Base-by-base conservation (phyloP, 2,797 vertebrate species). In the Poeciliopsis presidionis region DNA sequence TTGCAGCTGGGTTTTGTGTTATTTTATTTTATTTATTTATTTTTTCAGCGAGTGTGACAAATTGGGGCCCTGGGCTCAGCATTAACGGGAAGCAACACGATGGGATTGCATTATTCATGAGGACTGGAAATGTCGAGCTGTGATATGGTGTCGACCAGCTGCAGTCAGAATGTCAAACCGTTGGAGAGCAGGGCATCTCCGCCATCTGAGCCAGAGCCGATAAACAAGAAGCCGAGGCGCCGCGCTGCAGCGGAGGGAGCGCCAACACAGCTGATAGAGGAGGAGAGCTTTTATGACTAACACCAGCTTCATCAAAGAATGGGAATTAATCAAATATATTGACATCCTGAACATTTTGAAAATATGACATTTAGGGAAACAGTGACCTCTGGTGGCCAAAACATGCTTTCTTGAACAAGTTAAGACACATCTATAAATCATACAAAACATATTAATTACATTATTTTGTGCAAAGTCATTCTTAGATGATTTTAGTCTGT, bases 21-120 rank as follows among this genome's bases (percentile, higher is more conserved):
- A 28, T 45, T 65, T 75, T 70, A 28, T 75, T 51, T 33, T 41
- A 82, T 84, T 84, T 41, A 46, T 74, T 85, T 55, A 55, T 57
- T 59, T 28, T 88, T 83, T 51, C 7, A 75, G 81, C 53, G 82
- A 87, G 74, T 76, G 75, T 81, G 87, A 90, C 83, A 91, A 89
- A 93, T 90, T 81, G 81, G 78, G 83, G 83, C 88, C 85, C 76
- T 85, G 7, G 72, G 89, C 87, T 90, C 59, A 25, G 59, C 67
- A 85, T 86, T 83, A 70, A 75, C 46, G 65, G 67, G 51, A 83
- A 77, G 72, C 74, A 25, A 77, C 53, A 79, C 30, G 77, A 45
- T 71, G 0, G 0, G 0, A 30, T n/a, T 90, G 80, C 73, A 88
- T 91, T 83, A 92, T 92, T 91, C 87, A 91, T 87, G 89, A 90